A percentile compares a stretch with the other conserved stretches of the same genome.
phyloP scores from a whole-genome alignment of 2,888 invertebrate species.

The Stenurella melanura region DNA sequence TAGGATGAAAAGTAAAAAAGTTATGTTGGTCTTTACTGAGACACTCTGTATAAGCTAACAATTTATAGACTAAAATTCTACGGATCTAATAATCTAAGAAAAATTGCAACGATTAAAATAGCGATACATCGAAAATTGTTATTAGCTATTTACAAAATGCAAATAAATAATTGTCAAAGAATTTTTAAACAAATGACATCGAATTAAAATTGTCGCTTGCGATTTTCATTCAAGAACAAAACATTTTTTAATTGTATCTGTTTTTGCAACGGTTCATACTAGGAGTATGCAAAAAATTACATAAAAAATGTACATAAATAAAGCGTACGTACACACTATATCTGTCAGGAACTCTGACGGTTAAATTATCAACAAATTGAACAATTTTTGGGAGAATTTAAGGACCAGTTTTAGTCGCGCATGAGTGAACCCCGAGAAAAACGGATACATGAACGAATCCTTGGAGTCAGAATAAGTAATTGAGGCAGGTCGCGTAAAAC shows the following conservation, averaged over 20 bases:
- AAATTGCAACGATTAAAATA: no score
- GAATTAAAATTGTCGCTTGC: background rate
- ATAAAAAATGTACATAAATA: background rate
- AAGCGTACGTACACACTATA: background rate
- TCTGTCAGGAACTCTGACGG: background rate
- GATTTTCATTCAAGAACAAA: background rate
- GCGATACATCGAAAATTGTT: no score
- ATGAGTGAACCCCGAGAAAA: background rate
- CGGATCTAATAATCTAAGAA: no score
- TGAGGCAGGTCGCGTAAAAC: constrained; percentile 34
- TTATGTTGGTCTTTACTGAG: no score
- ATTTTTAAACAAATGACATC: no score
- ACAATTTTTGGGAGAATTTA: background rate
- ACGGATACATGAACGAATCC: constrained; percentile 5
- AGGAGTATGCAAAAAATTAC: background rate
- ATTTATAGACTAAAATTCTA: no score
- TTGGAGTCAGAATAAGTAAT: constrained; percentile 14
- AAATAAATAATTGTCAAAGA: no score
- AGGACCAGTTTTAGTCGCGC: background rate
- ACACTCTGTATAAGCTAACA: no score
- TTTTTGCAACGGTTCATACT: background rate
- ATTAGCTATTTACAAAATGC: no score
- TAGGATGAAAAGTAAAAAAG: no score
- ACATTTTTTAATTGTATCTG: background rate
- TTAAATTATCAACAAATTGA: background rate